These are phyloP conservation scores for Macaria notata DNA, from an alignment of 2,888 invertebrate species.

Conservation along the genomic window DNA sequence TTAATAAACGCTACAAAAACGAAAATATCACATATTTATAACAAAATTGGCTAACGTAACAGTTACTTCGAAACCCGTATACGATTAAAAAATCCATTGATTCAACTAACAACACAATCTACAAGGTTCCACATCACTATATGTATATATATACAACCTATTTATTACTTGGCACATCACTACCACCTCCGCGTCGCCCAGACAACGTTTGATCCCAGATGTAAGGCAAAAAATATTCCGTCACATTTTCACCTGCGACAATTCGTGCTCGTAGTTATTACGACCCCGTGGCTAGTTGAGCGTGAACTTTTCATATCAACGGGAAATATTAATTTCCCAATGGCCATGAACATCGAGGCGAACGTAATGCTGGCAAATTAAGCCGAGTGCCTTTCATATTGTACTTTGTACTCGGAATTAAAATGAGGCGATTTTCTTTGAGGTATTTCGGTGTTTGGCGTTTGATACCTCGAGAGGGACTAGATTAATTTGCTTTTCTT, in stretches of 20 bases:
- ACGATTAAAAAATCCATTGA: no score
- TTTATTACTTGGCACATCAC: constrained; percentile 11
- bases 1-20: no score
- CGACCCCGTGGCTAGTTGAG: constrained; percentile 71
- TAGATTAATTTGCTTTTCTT: no score
- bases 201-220: constrained; percentile 74
- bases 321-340: constrained; percentile 80
- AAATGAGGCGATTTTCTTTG: constrained; percentile 46
- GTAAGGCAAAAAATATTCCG: constrained; percentile 72
- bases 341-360: constrained; percentile 74
- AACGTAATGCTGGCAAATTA: constrained; percentile 77
- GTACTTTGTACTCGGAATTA: constrained; percentile 71
- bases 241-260: constrained; percentile 78
- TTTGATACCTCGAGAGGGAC: no score
- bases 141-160: no score
- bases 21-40: no score
- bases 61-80: no score
- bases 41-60: no score
- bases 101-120: no score
- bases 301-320: constrained; percentile 79
- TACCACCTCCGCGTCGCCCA: constrained; percentile 46
- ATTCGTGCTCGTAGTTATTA: constrained; percentile 66
- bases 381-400: constrained; percentile 74
- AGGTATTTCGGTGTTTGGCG: constrained; percentile 19
- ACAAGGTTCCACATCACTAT: no score